phyloP scores from a whole-genome alignment of 2,888 invertebrate genomes.

The Cynaeus angustus region DNA sequence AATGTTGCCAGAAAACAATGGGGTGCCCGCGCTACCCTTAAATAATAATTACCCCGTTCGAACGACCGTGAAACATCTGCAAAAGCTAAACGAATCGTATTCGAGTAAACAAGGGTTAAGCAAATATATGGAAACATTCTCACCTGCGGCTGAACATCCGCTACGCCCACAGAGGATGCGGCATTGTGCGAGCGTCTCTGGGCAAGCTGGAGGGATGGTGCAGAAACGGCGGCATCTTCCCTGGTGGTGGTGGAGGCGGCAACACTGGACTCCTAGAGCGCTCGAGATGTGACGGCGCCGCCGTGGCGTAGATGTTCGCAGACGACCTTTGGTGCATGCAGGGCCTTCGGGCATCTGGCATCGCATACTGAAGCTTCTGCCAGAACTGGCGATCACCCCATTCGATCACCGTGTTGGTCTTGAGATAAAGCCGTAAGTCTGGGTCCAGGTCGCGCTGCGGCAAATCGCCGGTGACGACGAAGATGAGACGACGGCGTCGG shows the following conservation, averaged over 20 bases:
- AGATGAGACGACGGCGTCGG: constrained; percentile 89
- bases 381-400: constrained; percentile 97
- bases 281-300: constrained; percentile 68
- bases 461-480: constrained; percentile 92
- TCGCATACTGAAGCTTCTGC: constrained; percentile 94
- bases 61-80: constrained; percentile 52
- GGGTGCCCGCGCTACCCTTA: constrained; percentile 15
- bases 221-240: constrained; percentile 76
- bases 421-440: constrained; percentile 91
- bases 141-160: constrained; percentile 76
- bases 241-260: constrained; percentile 76
- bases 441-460: constrained; percentile 92
- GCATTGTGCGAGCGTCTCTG: constrained; percentile 74
- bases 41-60: constrained; percentile 39
- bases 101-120: constrained; percentile 55
- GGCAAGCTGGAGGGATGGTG: constrained; percentile 72
- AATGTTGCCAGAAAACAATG: constrained; percentile 23
- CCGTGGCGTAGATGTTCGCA: constrained; percentile 83
- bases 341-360: constrained; percentile 84
- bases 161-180: constrained; percentile 88
- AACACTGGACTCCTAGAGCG: constrained; percentile 77
- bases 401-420: constrained; percentile 93
- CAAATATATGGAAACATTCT: constrained; percentile 55
- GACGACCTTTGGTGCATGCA: constrained; percentile 80
- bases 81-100: constrained; percentile 50